Evolutionary conservation across 2,888 invertebrate species (phyloP).

Genomic region (Magallana nippona): DNA sequence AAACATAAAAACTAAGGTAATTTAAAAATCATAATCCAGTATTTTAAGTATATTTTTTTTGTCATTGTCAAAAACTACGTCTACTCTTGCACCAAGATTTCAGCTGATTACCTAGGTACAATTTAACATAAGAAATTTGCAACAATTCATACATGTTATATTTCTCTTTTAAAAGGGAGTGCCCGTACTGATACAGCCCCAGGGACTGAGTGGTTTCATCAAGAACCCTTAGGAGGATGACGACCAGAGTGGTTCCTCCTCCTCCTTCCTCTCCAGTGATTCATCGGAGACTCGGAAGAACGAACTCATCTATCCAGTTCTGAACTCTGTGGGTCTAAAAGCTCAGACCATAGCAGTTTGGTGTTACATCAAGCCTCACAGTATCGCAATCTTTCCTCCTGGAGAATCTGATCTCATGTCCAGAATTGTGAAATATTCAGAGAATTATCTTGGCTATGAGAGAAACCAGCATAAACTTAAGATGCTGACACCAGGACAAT

Average conservation of each 20-base stretch:
- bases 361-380: constrained; percentile 65
- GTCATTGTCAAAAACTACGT: no score
- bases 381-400: constrained; percentile 68
- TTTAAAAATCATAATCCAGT: not conserved
- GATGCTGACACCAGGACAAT: constrained; percentile 66
- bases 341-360: constrained; percentile 68
- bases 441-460: constrained; percentile 63
- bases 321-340: constrained; percentile 59
- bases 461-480: constrained; percentile 64
- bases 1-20: not conserved
- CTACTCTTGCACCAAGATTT: no score
- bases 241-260: constrained; percentile 1
- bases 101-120: no score
- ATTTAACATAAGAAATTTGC: not conserved
- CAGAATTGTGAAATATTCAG: constrained; percentile 64
- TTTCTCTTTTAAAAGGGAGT: not conserved
- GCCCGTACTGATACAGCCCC: not conserved
- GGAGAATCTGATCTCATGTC: constrained; percentile 62
- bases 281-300: constrained; percentile 53
- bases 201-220: not conserved
- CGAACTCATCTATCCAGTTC: constrained; percentile 52
- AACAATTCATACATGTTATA: not conserved
- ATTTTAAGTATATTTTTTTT: no score
- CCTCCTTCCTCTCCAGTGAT: not conserved
- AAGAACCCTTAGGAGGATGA: not conserved